These are phyloP conservation scores for Pelochelys cantorii DNA, from an alignment of 2,797 vertebrate genomes.

Conservation along the genomic window DNA sequence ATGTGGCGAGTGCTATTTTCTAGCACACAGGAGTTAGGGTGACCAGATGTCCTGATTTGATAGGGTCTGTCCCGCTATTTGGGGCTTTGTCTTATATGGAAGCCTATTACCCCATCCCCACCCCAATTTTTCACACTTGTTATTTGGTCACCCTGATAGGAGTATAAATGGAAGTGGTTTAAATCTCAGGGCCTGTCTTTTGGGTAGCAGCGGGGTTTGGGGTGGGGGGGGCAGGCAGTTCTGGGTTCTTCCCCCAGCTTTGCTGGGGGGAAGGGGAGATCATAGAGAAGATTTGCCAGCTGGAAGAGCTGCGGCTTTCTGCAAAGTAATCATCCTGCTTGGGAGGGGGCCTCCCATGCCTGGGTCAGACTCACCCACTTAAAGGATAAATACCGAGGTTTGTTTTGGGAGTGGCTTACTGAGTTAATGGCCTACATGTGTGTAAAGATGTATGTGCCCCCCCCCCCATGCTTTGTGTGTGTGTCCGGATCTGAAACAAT, in stretches of 20 bases:
- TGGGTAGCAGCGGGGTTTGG: neutral
- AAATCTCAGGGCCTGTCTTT: neutral
- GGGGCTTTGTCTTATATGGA: no score
- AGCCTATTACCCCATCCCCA: no score
- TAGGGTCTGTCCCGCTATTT: no score
- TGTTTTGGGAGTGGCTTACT: neutral
- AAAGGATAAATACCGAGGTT: neutral
- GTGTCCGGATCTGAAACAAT: neutral
- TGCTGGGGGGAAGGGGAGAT: no score
- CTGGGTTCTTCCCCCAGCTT: neutral
- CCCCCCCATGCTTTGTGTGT: neutral
- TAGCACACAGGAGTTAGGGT: neutral
- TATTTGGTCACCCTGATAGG: no score
- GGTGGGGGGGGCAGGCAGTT: neutral
- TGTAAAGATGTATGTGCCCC: neutral
- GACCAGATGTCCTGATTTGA: no score
- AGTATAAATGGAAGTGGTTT: neutral
- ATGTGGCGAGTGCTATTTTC: neutral
- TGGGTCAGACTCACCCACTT: neutral
- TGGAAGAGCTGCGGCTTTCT: neutral
- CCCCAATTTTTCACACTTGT: no score
- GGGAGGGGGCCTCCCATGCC: neutral
- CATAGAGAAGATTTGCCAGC: neutral
- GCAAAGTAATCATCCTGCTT: neutral
- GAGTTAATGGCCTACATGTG: neutral